Conservation (phyloP, 1,140 invertebrate species). For the Mesaphorura yosii region DNA sequence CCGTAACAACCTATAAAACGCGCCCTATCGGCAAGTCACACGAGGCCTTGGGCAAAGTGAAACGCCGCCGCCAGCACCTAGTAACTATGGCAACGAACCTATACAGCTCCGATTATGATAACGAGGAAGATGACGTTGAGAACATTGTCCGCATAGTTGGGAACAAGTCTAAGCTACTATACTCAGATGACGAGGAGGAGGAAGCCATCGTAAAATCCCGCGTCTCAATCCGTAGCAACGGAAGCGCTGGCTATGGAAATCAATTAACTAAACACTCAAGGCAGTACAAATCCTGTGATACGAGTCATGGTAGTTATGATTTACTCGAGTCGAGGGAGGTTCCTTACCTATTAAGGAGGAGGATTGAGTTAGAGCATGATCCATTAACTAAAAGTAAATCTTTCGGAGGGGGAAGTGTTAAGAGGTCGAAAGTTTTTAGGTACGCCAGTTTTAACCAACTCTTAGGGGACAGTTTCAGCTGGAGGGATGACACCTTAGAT, state of each 20-base stretch:
- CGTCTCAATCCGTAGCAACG: slow-evolving; percentile 10
- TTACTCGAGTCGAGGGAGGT: slow-evolving; percentile 13
- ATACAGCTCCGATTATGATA: not conserved
- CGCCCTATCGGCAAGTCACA: no score
- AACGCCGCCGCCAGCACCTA: no score
- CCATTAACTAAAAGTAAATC: slow-evolving; percentile 22
- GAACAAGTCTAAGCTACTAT: no score
- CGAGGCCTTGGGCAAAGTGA: no score
- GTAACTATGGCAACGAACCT: not conserved
- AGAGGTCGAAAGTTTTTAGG: no score
- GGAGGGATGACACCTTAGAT: slow-evolving; percentile 20
- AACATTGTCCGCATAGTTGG: no score
- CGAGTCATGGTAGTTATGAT: slow-evolving; percentile 28
- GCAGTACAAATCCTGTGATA: no score
- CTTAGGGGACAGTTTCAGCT: not conserved
- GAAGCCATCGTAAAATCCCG: no score
- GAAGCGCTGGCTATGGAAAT: no score
- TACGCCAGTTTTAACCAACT: no score
- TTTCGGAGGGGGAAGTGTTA: slow-evolving; percentile 18
- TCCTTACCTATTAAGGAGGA: slow-evolving; percentile 22
- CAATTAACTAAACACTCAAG: no score
- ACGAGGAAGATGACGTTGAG: slow-evolving; percentile 11
- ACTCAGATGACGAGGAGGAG: no score
- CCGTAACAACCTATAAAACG: slow-evolving; percentile 24
- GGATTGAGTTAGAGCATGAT: slow-evolving; percentile 16